Percentiles rank a stretch among this genome's conserved stretches.
These are phyloP conservation scores for Pseudopodoces humilis DNA, from an alignment of 2,113 vertebrate species.

Conservation along the genomic window DNA sequence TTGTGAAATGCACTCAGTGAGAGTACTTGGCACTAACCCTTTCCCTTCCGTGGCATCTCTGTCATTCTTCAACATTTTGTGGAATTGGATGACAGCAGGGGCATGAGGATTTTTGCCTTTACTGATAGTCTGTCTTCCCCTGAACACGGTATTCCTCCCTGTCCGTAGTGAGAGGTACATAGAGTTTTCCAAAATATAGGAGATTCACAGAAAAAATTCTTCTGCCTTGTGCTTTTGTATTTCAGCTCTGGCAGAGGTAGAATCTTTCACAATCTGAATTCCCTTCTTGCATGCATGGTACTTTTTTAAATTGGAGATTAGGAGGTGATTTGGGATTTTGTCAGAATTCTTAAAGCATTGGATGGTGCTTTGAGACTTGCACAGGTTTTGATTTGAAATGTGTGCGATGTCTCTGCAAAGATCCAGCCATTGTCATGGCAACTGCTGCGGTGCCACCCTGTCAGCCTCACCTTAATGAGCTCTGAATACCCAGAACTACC, in stretches of 20 bases:
- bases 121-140: not conserved
- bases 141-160: not conserved
- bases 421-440: constrained; percentile 10
- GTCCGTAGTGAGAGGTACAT: not conserved
- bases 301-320: not conserved
- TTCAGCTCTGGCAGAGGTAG: not conserved
- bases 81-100: not conserved
- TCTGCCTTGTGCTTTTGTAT: not conserved
- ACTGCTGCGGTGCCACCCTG: not conserved
- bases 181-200: not conserved
- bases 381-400: not conserved
- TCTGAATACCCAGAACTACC: not conserved
- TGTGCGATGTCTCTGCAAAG: not conserved
- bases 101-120: not conserved
- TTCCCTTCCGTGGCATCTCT: not conserved
- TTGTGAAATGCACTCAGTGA: not conserved
- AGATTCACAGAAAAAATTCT: not conserved
- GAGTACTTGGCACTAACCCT: not conserved
- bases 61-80: not conserved
- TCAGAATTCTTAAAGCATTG: not conserved
- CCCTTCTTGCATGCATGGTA: not conserved
- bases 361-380: not conserved
- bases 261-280: not conserved
- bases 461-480: not conserved
- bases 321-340: not conserved